Evolutionary conservation across 2,888 invertebrate genomes (phyloP).

Genomic region (Apomyelois bistriatella): DNA sequence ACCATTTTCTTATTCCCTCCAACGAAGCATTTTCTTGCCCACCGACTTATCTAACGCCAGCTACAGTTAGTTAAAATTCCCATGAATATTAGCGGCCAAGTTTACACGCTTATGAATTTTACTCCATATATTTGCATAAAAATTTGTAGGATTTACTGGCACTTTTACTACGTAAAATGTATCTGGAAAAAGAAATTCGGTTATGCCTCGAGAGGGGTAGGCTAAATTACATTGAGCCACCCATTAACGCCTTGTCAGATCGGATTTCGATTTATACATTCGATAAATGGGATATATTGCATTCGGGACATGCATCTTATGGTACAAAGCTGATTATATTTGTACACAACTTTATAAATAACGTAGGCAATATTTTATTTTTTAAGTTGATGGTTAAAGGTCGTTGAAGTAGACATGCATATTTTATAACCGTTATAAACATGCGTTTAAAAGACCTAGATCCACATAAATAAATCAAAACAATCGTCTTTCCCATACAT

Average conservation of each 20-base stretch:
- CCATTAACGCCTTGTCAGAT: constrained; percentile 80
- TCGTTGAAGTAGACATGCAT: too few species aligned
- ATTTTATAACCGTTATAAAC: too few species aligned
- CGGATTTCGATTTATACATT: constrained; percentile 72
- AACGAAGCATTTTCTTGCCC: constrained; percentile 72
- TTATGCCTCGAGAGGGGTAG: constrained; percentile 65
- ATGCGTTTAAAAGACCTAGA: too few species aligned
- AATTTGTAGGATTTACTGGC: constrained; percentile 15
- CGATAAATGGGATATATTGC: constrained; percentile 68
- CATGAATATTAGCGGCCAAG: constrained; percentile 59
- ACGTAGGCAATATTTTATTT: too few species aligned
- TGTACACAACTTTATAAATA: too few species aligned
- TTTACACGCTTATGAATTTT: constrained; percentile 55
- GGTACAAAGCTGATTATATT: background rate
- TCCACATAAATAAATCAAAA: too few species aligned
- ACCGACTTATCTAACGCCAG: constrained; percentile 72
- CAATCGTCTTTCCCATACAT: too few species aligned
- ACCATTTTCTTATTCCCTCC: constrained; percentile 77
- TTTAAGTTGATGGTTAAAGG: too few species aligned
- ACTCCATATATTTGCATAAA: constrained; percentile 29
- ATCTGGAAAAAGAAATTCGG: constrained; percentile 53
- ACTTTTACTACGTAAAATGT: constrained; percentile 10
- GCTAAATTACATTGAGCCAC: constrained; percentile 77
- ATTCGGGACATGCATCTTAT: constrained; percentile 26
- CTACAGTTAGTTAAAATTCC: constrained; percentile 64